Evolutionary conservation across 2,113 vertebrate genomes (phyloP).

Genomic region (Ochotona curzoniae): DNA sequence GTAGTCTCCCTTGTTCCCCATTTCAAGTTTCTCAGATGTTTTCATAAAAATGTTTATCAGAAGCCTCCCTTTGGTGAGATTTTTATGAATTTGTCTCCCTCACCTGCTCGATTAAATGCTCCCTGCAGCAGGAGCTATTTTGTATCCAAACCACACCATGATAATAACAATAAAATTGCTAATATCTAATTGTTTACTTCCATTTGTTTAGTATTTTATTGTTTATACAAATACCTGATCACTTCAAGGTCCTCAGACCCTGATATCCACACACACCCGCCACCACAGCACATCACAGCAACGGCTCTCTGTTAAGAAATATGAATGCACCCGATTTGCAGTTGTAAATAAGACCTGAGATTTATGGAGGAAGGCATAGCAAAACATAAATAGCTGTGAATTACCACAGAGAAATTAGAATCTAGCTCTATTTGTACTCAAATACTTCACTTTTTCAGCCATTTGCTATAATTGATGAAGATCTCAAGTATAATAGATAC

Average conservation of each 20-base stretch:
- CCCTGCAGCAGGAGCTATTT: neutral
- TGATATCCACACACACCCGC: neutral
- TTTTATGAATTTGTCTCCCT: neutral
- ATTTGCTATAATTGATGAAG: neutral
- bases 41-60: conserved; percentile 39
- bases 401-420: neutral
- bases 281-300: neutral
- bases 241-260: neutral
- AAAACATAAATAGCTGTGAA: neutral
- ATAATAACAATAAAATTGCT: neutral
- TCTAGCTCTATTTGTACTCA: neutral
- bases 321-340: neutral
- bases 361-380: neutral
- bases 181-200: neutral
- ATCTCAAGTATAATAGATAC: neutral
- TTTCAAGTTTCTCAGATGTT: conserved; percentile 3
- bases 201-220: neutral
- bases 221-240: neutral
- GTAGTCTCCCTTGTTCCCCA: neutral
- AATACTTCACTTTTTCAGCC: neutral
- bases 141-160: neutral
- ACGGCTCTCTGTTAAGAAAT: neutral
- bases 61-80: conserved; percentile 6
- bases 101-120: neutral
- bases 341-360: neutral